Conservation (phyloP, 1,140 invertebrate species). For the Teleopsis dalmanni region DNA sequence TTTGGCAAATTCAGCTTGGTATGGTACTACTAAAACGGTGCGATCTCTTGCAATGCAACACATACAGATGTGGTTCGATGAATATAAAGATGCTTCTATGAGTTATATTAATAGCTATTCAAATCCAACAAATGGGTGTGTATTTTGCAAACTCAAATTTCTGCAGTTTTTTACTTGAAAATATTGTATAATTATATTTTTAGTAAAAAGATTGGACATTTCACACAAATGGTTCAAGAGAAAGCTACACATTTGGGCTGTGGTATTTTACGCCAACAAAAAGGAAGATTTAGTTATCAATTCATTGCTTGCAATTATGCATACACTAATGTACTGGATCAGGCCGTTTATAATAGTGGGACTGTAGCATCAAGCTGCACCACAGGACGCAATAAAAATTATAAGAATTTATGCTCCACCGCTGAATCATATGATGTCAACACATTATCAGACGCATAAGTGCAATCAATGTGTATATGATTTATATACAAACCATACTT, state of each 20-base stretch:
- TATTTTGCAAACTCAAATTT: not conserved
- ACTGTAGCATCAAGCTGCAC: slow-evolving; percentile 24
- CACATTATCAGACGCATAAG: not conserved
- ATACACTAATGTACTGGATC: slow-evolving; percentile 27
- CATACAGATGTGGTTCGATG: slow-evolving; percentile 13
- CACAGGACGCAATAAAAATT: slow-evolving; percentile 22
- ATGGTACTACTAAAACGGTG: not conserved
- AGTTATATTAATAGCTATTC: slow-evolving; percentile 4
- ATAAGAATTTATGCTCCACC: slow-evolving; percentile 22
- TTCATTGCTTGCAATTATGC: slow-evolving; percentile 39
- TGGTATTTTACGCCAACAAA: slow-evolving; percentile 21
- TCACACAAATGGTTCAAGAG: slow-evolving; percentile 30
- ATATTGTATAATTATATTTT: not conserved
- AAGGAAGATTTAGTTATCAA: slow-evolving; percentile 13
- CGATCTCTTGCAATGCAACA: not conserved
- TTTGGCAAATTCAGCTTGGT: slow-evolving; percentile 8
- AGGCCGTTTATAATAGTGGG: slow-evolving; percentile 27
- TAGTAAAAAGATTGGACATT: slow-evolving; percentile 38
- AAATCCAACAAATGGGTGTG: not conserved
- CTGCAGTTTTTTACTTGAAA: too few relatives aligned
- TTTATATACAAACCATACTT: too few relatives aligned
- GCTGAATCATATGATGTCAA: slow-evolving; percentile 21
- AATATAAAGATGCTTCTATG: slow-evolving; percentile 5
- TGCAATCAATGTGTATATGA: not conserved
- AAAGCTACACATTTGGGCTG: slow-evolving; percentile 30